These are phyloP conservation scores for Cynodonichthys magdalenae DNA, from an alignment of 2,797 vertebrate species.

Conservation along the genomic window DNA sequence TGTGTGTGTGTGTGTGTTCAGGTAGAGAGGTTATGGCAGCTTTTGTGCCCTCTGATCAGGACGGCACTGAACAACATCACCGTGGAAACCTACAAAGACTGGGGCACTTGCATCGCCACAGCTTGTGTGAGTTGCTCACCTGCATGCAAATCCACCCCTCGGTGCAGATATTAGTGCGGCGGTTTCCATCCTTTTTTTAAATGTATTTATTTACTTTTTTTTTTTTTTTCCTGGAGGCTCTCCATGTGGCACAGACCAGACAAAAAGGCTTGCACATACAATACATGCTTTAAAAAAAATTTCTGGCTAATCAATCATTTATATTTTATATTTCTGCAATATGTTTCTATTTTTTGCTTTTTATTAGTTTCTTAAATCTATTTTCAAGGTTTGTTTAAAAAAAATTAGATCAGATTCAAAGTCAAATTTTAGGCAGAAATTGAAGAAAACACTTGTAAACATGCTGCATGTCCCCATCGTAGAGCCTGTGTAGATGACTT, in stretches of 20 bases:
- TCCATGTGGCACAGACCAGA: no score
- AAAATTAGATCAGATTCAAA: not conserved
- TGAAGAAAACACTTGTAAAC: not conserved
- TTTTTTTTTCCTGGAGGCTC: no score
- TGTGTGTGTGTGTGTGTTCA: slow-evolving; percentile 86
- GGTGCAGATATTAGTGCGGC: not conserved
- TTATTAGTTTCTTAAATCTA: not conserved
- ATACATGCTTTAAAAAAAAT: no score
- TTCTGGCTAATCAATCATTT: no score
- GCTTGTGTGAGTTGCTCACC: slow-evolving; percentile 81
- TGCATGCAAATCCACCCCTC: slow-evolving; percentile 17
- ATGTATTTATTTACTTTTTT: no score
- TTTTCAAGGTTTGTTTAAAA: not conserved
- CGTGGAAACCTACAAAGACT: slow-evolving; percentile 94
- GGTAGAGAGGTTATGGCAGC: slow-evolving; percentile 88
- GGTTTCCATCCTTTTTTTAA: slow-evolving; percentile 2
- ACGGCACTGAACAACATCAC: slow-evolving; percentile 93
- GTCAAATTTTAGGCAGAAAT: not conserved
- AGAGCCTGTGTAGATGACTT: not conserved
- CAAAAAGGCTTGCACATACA: no score
- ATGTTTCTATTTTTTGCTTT: no score
- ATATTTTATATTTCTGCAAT: no score
- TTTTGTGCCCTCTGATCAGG: slow-evolving; percentile 91
- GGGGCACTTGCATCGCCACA: slow-evolving; percentile 91
- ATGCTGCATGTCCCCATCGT: not conserved